A percentile compares a stretch with the other conserved stretches of the same genome.
These are phyloP conservation scores for Himalopsyche kuldschensis DNA, from an alignment of 2,888 invertebrate genomes.

Conservation along the genomic window DNA sequence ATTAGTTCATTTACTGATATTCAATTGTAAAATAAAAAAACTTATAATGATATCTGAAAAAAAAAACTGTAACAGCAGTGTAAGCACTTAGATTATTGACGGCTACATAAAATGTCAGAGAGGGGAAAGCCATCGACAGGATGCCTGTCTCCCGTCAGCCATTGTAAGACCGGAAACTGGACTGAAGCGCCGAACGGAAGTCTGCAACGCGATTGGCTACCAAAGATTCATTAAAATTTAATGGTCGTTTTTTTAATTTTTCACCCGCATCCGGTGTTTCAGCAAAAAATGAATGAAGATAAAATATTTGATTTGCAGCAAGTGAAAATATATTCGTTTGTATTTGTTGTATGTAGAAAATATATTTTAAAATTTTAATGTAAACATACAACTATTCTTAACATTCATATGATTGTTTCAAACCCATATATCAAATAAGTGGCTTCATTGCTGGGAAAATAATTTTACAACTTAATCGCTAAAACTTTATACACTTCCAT, in stretches of 20 bases:
- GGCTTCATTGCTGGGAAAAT: too few relatives aligned
- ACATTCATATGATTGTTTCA: too few relatives aligned
- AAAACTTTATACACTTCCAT: too few relatives aligned
- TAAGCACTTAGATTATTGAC: neutral
- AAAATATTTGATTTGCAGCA: neutral
- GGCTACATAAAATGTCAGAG: neutral
- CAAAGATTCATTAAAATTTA: neutral
- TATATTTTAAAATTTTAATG: too few relatives aligned
- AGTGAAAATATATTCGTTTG: too few relatives aligned
- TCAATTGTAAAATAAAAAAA: too few relatives aligned
- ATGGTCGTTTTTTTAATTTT: neutral
- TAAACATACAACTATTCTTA: too few relatives aligned
- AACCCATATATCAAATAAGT: too few relatives aligned
- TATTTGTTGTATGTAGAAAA: too few relatives aligned
- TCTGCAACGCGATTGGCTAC: neutral
- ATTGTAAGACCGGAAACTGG: conserved; percentile 14
- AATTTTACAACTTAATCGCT: too few relatives aligned
- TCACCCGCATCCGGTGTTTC: neutral
- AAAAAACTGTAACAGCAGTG: neutral
- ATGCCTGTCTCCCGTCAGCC: conserved; percentile 6
- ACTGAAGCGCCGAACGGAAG: neutral
- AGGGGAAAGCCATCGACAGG: neutral
- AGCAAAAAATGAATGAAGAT: neutral
- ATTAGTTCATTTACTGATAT: too few relatives aligned
- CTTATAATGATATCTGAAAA: too few relatives aligned